These are phyloP conservation scores for Indicator maculatus DNA, from an alignment of 2,113 vertebrate genomes.

Conservation along the genomic window DNA sequence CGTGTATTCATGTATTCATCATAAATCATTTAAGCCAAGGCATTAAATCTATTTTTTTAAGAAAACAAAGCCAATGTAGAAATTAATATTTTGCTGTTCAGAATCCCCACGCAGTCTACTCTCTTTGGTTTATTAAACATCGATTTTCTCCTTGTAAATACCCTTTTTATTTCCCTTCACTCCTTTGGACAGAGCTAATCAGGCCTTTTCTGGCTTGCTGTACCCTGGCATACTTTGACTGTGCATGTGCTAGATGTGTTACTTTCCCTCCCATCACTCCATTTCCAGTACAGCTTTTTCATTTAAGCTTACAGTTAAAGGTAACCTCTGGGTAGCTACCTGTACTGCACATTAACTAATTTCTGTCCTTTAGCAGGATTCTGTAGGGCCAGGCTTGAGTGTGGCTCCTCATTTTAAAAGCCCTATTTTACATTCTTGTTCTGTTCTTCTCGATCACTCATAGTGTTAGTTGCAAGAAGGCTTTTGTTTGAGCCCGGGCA, in stretches of 20 bases:
- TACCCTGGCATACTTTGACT: not conserved
- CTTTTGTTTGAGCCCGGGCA: slow-evolving; percentile 49
- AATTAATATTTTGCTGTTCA: slow-evolving; percentile 3
- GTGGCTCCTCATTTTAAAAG: slow-evolving; percentile 52
- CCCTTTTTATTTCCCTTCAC: not conserved
- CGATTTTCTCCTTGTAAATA: not conserved
- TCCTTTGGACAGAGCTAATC: not conserved
- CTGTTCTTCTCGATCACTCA: not conserved
- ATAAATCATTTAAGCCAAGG: not conserved
- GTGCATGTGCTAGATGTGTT: not conserved
- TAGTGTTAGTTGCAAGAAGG: slow-evolving; percentile 34
- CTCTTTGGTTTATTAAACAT: not conserved
- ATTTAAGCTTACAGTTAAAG: not conserved
- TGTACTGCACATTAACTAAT: slow-evolving; percentile 31
- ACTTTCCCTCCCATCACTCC: rapidly evolving
- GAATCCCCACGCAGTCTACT: not conserved
- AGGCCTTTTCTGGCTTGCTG: not conserved
- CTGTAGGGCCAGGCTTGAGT: not conserved
- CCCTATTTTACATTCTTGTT: slow-evolving; percentile 46
- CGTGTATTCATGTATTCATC: not conserved
- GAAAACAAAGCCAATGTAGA: not conserved
- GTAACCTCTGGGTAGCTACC: slow-evolving; percentile 30
- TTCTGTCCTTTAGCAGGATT: not conserved
- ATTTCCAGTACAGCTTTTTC: not conserved
- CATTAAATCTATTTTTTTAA: not conserved